These are phyloP conservation scores for Albula glossodonta DNA, from an alignment of 2,113 vertebrate species.

Conservation along the genomic window DNA sequence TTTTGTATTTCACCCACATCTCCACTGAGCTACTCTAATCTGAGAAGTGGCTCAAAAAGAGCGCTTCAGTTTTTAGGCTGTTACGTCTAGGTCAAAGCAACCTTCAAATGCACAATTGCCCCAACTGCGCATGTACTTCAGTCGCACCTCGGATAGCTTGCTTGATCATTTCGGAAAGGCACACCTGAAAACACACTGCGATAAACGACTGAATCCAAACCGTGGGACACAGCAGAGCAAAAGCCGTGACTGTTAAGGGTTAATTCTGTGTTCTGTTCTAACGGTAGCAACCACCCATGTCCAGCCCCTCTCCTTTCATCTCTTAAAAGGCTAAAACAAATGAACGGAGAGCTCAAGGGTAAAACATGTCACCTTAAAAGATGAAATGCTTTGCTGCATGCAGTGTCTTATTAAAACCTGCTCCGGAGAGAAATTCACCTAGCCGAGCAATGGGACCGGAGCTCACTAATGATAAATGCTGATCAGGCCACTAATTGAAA, in stretches of 20 bases:
- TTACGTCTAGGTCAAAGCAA: not conserved
- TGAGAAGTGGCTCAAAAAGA: too few species aligned
- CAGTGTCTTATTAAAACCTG: not conserved
- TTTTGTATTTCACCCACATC: too few species aligned
- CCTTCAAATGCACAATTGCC: not conserved
- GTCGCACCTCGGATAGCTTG: not conserved
- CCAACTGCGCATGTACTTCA: not conserved
- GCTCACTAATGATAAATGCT: conserved; percentile 1
- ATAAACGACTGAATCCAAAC: not conserved
- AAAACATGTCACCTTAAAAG: conserved; percentile 1
- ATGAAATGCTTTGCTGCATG: not conserved
- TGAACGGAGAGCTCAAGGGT: not conserved
- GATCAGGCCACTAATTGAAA: not conserved
- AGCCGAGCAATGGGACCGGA: not conserved
- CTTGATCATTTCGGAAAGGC: not conserved
- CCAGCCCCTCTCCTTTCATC: not conserved
- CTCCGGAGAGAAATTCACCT: not conserved
- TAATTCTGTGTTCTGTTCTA: not conserved
- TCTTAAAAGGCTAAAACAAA: not conserved
- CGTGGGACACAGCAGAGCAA: not conserved
- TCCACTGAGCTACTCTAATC: too few species aligned
- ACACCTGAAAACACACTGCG: not conserved
- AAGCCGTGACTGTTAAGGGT: not conserved
- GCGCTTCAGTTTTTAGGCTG: not conserved
- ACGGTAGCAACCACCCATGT: not conserved